Evolutionary conservation across 2,797 vertebrate species (phyloP), one percentile per base, ranked within the genome.

Genomic region (Echeneis naucrates): DNA sequence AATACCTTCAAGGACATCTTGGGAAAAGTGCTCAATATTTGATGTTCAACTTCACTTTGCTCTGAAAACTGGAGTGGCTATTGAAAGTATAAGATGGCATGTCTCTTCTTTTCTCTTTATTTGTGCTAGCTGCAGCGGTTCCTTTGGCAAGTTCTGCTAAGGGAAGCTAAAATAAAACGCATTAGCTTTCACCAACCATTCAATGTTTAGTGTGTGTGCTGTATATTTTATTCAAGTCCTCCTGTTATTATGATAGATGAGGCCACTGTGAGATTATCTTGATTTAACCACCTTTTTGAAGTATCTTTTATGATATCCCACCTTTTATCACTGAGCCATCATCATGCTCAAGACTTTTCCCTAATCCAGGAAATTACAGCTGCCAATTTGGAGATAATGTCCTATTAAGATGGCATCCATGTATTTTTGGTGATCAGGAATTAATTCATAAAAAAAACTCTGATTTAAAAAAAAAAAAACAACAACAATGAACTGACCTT

Each of bases 1-100:
- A 87, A 85, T 62, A 86, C 66, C 78, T 68, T 69, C 55, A 1
- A 65, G 70, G 70, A 77, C 60, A 48, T 65, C 53, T 78, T 67
- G 35, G 70, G 81, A 81, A 78, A 75, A 23, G 72, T 71, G 47
- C 78, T 90, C 65, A 87, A 90, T 90, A 87, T 89, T 87, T 90
- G 58, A 89, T 91, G 77, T 19, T 53, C 7, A 38, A 50, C 66
- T 77, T 83, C 69, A 73, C 77, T 80, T 86, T 69, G 26, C 69
- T 45, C 44, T 32, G 52, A 64, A 65, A 60, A 80, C 42, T 35
- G 57, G 52, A 65, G 80, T 13, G 40, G 42, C 51, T 53, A 5
- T 19, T n/a, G 33, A 30, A 30, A 35, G 33, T 76, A 54, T 51
- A 45, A 58, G 61, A 60, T 24, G 30, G 14, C 17, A 51, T 38